phyloP scores from a whole-genome alignment of 2,888 invertebrate species.

The Eudemis profundana region DNA sequence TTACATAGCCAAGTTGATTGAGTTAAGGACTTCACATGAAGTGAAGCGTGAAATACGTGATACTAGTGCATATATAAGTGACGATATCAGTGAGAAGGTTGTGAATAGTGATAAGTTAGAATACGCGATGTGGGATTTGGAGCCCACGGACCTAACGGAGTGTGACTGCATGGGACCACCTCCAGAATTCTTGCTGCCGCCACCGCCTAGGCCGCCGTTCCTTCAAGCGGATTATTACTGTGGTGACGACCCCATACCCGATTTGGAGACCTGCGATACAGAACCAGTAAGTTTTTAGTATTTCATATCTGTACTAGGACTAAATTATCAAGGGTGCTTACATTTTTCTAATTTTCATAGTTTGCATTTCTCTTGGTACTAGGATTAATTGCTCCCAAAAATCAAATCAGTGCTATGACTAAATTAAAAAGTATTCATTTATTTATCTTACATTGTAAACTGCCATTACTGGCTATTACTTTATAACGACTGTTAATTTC shows the following conservation, averaged over 20 bases:
- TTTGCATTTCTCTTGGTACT: too few species aligned
- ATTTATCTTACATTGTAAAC: constrained; percentile 16
- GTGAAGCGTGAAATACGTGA: constrained; percentile 81
- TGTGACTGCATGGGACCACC: constrained; percentile 91
- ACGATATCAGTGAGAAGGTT: constrained; percentile 81
- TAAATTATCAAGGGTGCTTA: too few species aligned
- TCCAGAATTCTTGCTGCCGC: constrained; percentile 90
- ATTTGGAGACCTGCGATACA: constrained; percentile 90
- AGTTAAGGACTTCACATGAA: constrained; percentile 77
- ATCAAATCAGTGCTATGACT: background rate
- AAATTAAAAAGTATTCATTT: background rate
- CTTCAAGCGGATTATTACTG: constrained; percentile 89
- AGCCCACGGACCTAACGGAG: constrained; percentile 88
- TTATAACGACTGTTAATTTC: constrained; percentile 24
- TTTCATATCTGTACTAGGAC: background rate
- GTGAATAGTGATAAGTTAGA: constrained; percentile 85
- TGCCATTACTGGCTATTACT: constrained; percentile 22
- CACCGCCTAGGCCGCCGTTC: constrained; percentile 90
- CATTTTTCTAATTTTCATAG: too few species aligned
- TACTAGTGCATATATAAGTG: constrained; percentile 73
- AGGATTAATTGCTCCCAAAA: too few species aligned
- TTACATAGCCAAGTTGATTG: constrained; percentile 79
- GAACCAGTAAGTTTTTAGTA: constrained; percentile 88
- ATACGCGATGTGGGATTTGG: constrained; percentile 90
- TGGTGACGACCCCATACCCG: constrained; percentile 89